Conservation (phyloP, 1,140 invertebrate species). For the Atopsyche davidsoni region DNA sequence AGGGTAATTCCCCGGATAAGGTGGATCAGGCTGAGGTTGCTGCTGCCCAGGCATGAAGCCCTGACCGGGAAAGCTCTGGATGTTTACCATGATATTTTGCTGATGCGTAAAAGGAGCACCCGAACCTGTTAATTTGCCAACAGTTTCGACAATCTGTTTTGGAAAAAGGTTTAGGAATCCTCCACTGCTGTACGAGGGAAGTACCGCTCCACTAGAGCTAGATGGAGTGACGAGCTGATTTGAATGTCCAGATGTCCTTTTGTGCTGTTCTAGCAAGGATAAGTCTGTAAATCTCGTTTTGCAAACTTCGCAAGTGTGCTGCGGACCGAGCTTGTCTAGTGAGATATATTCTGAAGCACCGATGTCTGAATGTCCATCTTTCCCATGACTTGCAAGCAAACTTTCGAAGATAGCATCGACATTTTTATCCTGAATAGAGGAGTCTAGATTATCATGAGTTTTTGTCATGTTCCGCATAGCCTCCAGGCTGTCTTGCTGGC, state of each 20-base stretch:
- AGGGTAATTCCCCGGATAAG: conserved; percentile 25
- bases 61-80: conserved; percentile 43
- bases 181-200: conserved; percentile 34
- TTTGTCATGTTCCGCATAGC: too few relatives aligned
- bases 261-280: conserved; percentile 42
- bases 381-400: conserved; percentile 14
- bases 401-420: conserved; percentile 22
- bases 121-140: conserved; percentile 40
- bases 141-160: conserved; percentile 45
- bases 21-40: conserved; percentile 4
- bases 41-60: conserved; percentile 2
- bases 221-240: conserved; percentile 34
- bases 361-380: conserved; percentile 13
- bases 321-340: conserved; percentile 43
- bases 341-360: conserved; percentile 28
- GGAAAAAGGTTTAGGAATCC: conserved; percentile 35
- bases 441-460: conserved; percentile 4
- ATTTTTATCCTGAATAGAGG: conserved; percentile 19
- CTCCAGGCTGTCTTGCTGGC: too few relatives aligned
- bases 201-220: conserved; percentile 31
- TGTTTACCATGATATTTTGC: conserved; percentile 49
- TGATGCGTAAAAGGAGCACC: conserved; percentile 41
- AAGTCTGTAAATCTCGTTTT: conserved; percentile 43
- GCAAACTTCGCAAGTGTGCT: conserved; percentile 46
- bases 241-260: conserved; percentile 40